Evolutionary conservation across 1,140 invertebrate genomes (phyloP).

Genomic region (Potamilus streckersoni): DNA sequence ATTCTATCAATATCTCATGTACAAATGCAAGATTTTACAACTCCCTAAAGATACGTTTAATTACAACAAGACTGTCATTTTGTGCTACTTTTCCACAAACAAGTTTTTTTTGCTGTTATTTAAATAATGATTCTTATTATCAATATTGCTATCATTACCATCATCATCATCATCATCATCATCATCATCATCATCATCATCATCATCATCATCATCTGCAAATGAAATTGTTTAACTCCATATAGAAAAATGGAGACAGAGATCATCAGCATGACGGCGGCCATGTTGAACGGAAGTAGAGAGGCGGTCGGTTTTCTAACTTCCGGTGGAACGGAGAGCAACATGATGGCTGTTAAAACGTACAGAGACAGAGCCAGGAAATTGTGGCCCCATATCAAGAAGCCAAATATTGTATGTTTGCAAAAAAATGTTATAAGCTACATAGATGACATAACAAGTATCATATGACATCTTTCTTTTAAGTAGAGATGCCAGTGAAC

Average conservation of each 20-base stretch:
- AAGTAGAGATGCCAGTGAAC: no score
- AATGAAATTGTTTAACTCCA: not conserved
- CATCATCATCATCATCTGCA: not conserved
- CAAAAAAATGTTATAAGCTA: no score
- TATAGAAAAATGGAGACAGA: constrained; percentile 82
- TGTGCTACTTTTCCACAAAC: not conserved
- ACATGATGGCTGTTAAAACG: constrained; percentile 96
- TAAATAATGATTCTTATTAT: not conserved
- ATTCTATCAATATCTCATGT: no score
- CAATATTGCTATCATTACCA: not conserved
- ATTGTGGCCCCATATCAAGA: constrained; percentile 72
- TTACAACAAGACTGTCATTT: not conserved
- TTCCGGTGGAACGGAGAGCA: constrained; percentile 97
- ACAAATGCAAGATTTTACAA: not conserved
- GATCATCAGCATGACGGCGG: constrained; percentile 87
- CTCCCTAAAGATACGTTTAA: not conserved
- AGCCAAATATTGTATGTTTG: constrained; percentile 82
- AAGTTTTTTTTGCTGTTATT: not conserved
- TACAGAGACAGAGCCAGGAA: constrained; percentile 70
- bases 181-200: not conserved
- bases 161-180: not conserved
- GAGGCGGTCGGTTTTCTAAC: constrained; percentile 92
- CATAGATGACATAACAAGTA: no score
- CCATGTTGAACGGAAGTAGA: constrained; percentile 87
- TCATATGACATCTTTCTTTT: no score